These are phyloP conservation scores for Gavialis gangeticus DNA, from an alignment of 2,113 vertebrate genomes.

Conservation along the genomic window DNA sequence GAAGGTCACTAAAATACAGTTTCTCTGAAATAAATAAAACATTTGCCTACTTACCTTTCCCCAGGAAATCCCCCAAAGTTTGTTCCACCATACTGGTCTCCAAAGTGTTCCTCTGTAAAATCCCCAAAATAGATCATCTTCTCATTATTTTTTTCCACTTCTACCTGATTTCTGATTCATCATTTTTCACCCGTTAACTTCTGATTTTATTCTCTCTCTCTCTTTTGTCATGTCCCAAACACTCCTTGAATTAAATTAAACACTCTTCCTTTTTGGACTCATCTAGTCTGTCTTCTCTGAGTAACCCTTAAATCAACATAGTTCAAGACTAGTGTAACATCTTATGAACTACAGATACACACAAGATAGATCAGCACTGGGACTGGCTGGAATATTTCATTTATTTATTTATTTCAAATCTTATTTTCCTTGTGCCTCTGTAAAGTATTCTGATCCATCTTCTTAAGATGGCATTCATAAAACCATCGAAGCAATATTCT, in stretches of 20 bases:
- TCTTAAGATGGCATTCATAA: neutral
- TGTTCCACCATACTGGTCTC: no score
- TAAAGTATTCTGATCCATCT: neutral
- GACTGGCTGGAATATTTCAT: neutral
- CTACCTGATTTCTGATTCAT: neutral
- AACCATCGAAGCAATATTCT: neutral
- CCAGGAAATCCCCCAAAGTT: no score
- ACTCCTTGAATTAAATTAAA: neutral
- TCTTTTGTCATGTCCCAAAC: neutral
- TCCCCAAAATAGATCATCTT: no score
- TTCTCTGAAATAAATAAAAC: no score
- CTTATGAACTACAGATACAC: neutral
- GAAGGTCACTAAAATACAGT: no score
- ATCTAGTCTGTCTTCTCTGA: neutral
- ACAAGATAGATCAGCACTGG: neutral
- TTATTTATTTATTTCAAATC: neutral
- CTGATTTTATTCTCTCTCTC: neutral
- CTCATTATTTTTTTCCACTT: no score
- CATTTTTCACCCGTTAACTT: neutral
- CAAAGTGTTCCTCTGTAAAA: no score
- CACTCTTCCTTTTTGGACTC: neutral
- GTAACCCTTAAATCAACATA: neutral
- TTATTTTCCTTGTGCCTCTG: neutral
- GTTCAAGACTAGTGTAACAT: neutral
- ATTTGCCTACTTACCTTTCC: no score